A percentile compares a stretch with the other conserved stretches of the same genome.
Evolutionary conservation across 2,888 invertebrate genomes (phyloP).

Genomic region (Hirtodrosophila alboralis): DNA sequence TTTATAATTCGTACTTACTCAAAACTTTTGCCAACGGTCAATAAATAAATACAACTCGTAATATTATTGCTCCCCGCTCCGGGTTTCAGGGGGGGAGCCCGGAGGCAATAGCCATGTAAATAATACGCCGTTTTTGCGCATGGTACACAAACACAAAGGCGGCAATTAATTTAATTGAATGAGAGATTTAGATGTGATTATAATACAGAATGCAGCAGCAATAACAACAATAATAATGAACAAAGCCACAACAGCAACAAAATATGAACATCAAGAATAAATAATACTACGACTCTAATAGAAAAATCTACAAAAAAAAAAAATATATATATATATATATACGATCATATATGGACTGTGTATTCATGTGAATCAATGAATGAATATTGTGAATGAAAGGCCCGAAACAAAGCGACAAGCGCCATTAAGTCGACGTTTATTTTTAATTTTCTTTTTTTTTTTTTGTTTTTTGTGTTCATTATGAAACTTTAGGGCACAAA

Average conservation of each 20-base stretch:
- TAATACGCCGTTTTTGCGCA: constrained; percentile 54
- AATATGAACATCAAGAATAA: constrained; percentile 51
- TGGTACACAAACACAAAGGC: constrained; percentile 51
- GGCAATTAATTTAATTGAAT: constrained; percentile 74
- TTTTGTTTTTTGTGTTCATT: constrained; percentile 40
- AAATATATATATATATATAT: neutral
- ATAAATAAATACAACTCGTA: too few species aligned
- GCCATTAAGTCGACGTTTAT: constrained; percentile 54
- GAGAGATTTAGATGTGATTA: constrained; percentile 66
- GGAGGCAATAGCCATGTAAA: constrained; percentile 37
- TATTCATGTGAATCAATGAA: constrained; percentile 65
- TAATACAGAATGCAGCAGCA: constrained; percentile 34
- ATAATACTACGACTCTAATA: constrained; percentile 51
- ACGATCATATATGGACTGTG: constrained; percentile 10
- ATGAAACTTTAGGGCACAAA: constrained; percentile 39
- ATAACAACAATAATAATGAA: constrained; percentile 24
- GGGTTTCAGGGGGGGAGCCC: constrained; percentile 1
- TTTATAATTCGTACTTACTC: constrained; percentile 27
- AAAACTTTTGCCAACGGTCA: constrained; percentile 23
- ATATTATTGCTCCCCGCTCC: constrained; percentile 1
- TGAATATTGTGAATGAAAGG: constrained; percentile 60
- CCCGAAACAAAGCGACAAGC: constrained; percentile 61
- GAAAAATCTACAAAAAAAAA: constrained; percentile 50
- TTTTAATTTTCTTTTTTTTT: constrained; percentile 32
- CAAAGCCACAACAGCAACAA: constrained; percentile 41